Conservation (phyloP, 2,113 vertebrate species). For the Odontophorus gujanensis region DNA sequence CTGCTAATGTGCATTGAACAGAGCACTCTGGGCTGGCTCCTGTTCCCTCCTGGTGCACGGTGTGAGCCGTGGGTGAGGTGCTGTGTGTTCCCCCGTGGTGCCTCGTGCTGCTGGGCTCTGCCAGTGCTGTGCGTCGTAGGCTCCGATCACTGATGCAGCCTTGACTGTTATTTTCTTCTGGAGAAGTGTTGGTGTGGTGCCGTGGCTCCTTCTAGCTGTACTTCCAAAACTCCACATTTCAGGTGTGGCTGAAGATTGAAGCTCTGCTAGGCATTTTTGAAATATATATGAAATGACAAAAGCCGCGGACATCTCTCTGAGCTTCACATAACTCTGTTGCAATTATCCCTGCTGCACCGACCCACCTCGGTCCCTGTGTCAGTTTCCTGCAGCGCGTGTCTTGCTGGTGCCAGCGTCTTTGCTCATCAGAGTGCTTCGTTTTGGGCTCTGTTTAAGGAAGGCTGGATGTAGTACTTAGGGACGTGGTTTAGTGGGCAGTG, state of each 20-base stretch:
- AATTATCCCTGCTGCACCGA: background rate
- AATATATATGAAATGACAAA: background rate
- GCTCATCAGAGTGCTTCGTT: background rate
- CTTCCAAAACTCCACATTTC: background rate
- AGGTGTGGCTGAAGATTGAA: background rate
- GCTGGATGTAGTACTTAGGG: too few species aligned
- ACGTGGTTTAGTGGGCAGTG: too few species aligned
- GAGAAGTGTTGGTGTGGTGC: background rate
- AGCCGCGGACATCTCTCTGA: background rate
- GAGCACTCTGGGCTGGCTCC: background rate
- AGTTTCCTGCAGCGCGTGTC: background rate
- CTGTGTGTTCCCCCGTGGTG: background rate
- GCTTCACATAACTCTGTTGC: background rate
- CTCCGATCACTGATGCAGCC: rapidly evolving
- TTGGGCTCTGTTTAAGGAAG: background rate
- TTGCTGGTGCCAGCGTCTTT: background rate
- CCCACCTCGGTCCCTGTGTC: background rate
- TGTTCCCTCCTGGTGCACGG: background rate
- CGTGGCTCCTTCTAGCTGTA: rapidly evolving
- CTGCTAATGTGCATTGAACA: background rate
- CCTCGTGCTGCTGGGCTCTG: background rate
- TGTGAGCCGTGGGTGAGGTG: background rate
- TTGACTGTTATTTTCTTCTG: background rate
- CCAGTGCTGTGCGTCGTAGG: rapidly evolving
- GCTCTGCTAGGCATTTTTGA: background rate